Conservation (phyloP, 2,113 vertebrate genomes). For the Oncorhynchus tshawytscha region DNA sequence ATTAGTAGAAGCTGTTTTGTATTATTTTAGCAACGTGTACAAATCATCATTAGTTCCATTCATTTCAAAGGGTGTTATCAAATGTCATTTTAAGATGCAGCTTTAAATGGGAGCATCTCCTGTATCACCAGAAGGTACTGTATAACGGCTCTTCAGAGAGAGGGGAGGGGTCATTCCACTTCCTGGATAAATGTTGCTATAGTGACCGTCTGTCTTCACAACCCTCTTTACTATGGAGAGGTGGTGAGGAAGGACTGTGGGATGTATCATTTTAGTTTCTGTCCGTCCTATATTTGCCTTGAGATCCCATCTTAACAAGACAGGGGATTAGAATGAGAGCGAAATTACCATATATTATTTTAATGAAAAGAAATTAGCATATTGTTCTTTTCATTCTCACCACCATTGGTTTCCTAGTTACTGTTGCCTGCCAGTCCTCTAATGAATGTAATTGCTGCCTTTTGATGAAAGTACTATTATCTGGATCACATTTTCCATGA, state of each 20-base stretch:
- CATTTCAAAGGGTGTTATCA: not conserved
- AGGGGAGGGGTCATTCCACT: not conserved
- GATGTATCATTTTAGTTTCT: not conserved
- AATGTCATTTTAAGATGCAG: not conserved
- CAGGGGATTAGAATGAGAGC: not conserved
- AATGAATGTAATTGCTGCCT: constrained; percentile 92
- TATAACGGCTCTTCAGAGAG: not conserved
- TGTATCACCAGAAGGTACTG: not conserved
- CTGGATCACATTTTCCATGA: too few relatives aligned
- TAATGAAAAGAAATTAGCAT: constrained; percentile 3
- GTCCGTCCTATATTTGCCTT: not conserved
- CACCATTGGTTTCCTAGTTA: constrained; percentile 85
- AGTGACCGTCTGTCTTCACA: not conserved
- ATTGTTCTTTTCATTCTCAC: constrained; percentile 69
- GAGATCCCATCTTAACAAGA: not conserved
- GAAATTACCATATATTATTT: constrained; percentile 31
- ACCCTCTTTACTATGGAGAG: not conserved
- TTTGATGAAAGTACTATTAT: constrained; percentile 86
- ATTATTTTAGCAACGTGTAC: not conserved
- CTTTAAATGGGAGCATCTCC: not conserved
- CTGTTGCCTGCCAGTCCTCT: constrained; percentile 76
- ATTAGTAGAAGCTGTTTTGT: not conserved
- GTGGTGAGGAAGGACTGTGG: not conserved
- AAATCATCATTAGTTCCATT: not conserved
- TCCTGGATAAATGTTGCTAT: not conserved